These are phyloP conservation scores for Pempheris klunzingeri DNA, from an alignment of 2,797 vertebrate species.

Conservation along the genomic window DNA sequence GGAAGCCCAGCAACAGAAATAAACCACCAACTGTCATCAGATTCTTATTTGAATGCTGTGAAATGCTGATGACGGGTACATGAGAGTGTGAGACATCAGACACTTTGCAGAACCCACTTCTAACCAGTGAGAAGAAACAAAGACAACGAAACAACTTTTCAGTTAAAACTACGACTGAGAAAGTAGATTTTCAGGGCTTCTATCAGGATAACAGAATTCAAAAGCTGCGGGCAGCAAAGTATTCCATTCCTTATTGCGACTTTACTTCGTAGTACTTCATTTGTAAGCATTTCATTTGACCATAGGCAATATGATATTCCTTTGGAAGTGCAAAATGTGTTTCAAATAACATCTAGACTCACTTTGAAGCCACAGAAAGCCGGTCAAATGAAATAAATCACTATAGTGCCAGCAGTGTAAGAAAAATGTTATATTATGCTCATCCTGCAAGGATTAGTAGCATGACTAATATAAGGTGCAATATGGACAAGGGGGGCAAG, in stretches of 20 bases:
- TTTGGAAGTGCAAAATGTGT: slow-evolving; percentile 2
- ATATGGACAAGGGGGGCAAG: neutral
- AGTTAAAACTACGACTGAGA: neutral
- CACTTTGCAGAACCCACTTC: no score
- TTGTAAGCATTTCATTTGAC: neutral
- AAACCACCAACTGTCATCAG: no score
- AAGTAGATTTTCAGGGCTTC: neutral
- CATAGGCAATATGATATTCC: neutral
- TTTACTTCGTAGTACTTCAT: neutral
- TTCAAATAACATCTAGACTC: neutral
- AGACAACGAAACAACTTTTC: no score
- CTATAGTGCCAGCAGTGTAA: neutral
- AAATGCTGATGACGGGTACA: no score
- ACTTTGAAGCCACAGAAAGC: neutral
- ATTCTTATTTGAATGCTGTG: no score
- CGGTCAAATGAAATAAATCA: slow-evolving; percentile 10
- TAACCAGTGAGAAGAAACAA: no score
- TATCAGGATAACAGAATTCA: neutral
- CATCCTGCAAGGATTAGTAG: neutral
- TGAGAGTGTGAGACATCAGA: no score
- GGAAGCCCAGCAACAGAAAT: no score
- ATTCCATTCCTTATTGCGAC: neutral
- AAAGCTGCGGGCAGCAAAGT: neutral
- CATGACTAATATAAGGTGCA: neutral
- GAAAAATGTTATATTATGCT: slow-evolving; percentile 1